phyloP scores from a whole-genome alignment of 2,113 vertebrate species.

The Uria aalge region DNA sequence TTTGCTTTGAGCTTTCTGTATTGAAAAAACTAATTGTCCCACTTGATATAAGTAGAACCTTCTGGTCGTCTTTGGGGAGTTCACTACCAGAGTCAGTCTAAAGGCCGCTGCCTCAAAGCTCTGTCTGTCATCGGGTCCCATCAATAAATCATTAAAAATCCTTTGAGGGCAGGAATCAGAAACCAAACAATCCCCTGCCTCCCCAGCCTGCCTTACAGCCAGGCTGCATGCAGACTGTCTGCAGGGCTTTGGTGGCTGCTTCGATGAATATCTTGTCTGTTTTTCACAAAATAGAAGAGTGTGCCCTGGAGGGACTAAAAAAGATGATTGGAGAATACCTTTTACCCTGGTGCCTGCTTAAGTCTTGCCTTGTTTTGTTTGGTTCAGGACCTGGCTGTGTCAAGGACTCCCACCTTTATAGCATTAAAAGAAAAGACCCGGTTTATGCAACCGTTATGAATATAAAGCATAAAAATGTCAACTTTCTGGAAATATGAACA shows the following conservation, averaged over 20 bases:
- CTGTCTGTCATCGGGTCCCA: background rate
- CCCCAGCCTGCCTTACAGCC: background rate
- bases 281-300: background rate
- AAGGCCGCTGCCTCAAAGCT: background rate
- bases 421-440: background rate
- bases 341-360: background rate
- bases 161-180: background rate
- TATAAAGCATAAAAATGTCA: background rate
- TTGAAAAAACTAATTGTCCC: background rate
- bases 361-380: background rate
- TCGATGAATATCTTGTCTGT: background rate
- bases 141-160: background rate
- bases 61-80: background rate
- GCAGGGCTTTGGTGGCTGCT: background rate
- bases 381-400: background rate
- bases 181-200: background rate
- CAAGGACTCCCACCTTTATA: background rate
- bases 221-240: background rate
- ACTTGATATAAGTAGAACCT: background rate
- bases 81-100: background rate
- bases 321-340: background rate
- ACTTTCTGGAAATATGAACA: background rate
- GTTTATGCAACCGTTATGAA: background rate
- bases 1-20: background rate
- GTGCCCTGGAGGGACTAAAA: background rate